Evolutionary conservation across 2,797 vertebrate genomes (phyloP).

Genomic region (Halcyon smyrnensis): DNA sequence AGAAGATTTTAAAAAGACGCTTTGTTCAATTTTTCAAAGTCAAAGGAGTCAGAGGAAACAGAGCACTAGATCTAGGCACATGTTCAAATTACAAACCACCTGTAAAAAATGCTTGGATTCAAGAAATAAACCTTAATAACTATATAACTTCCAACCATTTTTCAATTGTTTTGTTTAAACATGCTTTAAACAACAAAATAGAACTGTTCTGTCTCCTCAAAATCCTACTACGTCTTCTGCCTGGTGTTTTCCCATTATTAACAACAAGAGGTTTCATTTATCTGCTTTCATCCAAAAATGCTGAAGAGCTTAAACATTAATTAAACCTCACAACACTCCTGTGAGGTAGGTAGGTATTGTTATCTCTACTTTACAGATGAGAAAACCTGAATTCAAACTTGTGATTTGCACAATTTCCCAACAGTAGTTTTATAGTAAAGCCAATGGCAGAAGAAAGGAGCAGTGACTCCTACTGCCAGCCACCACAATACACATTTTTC

Average conservation of each 20-base stretch:
- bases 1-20: constrained; percentile 20
- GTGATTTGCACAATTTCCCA: background rate
- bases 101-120: background rate
- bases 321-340: constrained; percentile 7
- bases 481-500: accelerated
- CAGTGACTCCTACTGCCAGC: background rate
- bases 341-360: constrained; percentile 44
- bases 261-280: constrained; percentile 26
- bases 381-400: constrained; percentile 49
- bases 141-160: background rate
- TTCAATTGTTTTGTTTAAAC: background rate
- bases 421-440: background rate
- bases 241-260: background rate
- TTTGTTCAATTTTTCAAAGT: constrained; percentile 2
- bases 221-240: background rate
- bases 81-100: background rate
- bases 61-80: background rate
- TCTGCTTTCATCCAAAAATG: constrained; percentile 32
- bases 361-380: constrained; percentile 64
- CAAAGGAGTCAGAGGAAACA: constrained; percentile 15
- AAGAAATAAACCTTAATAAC: background rate
- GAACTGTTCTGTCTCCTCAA: background rate
- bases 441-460: background rate
- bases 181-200: background rate
- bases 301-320: constrained; percentile 31